Base-by-base conservation (phyloP, 2,888 invertebrate genomes). In the Alviniconcha strummeri region DNA sequence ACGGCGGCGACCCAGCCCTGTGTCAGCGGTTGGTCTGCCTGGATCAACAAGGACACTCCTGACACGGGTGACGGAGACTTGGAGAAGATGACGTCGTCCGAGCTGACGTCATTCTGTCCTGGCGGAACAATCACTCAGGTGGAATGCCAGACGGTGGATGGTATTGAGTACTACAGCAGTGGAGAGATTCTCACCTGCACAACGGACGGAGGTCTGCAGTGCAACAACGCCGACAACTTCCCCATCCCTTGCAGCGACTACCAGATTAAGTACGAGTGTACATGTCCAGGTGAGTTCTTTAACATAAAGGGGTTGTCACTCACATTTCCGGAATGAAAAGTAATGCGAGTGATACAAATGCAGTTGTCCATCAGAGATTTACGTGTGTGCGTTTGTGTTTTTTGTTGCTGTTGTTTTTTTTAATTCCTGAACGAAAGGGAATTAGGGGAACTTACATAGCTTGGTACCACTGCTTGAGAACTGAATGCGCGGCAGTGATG, bases 191-290 rank as follows among this genome's bases (percentile, higher is more conserved):
- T 87, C 9, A 84, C 84, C 9, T 93, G 93, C 86, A 88, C 90
- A 72, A 91, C 97, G 84, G 96, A 96, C 88, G 94, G 95, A 15
- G 97, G 97, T 0, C 94, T 97, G 0, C 93, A 95, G 8, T 97
- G 97, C 91, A 94, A 93, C 85, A 93, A 91, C 4, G 83, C 81
- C 13, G 89, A 90, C 71, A 91, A 91, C 81, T 71, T 52, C 55
- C 88, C 89, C 15, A 80, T 87, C 11, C 85, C 87, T 36, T 93
- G 92, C 84, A 87, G 87, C 11, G 92, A 93, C 85, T 93, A 92
- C 87, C 90, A 91, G 88, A 88, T 93, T 57, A 81, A 90, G 75
- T 92, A 92, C 86, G 90, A 87, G 87, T 92, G 92, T 84, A 93
- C 95, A 81, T 96, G 96, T 90, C 93, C 84, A 81, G 87, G 90